Evolutionary conservation across 2,797 vertebrate species (phyloP).

Genomic region (Bufotes viridis): DNA sequence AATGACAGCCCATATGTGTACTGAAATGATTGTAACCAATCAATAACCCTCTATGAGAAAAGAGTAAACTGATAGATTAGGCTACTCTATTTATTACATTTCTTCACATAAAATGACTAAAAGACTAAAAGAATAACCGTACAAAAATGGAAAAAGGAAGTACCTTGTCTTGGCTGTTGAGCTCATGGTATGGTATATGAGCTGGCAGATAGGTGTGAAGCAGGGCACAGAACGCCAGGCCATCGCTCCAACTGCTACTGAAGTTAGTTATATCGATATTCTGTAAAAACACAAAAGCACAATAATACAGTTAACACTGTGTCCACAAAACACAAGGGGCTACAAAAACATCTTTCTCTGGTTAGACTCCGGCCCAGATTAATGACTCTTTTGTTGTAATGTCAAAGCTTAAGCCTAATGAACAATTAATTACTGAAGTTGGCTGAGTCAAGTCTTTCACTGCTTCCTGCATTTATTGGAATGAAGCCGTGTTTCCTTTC

Average conservation of each 20-base stretch:
- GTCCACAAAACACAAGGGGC: slow-evolving; percentile 13
- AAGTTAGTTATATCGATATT: slow-evolving; percentile 93
- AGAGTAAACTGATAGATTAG: neutral
- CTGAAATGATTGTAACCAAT: neutral
- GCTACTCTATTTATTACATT: neutral
- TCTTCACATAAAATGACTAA: neutral
- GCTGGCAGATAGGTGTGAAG: slow-evolving; percentile 89
- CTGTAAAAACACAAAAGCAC: slow-evolving; percentile 70
- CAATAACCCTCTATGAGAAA: neutral
- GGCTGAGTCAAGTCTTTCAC: slow-evolving; percentile 14
- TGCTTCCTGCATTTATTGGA: slow-evolving; percentile 42
- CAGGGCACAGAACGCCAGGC: slow-evolving; percentile 89
- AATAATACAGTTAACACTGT: neutral
- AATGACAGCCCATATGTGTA: neutral
- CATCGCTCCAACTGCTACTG: slow-evolving; percentile 94
- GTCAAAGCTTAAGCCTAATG: slow-evolving; percentile 45
- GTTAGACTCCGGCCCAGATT: neutral
- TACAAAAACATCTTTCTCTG: slow-evolving; percentile 3
- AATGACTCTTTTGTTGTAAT: slow-evolving; percentile 30
- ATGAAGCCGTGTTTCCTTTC: slow-evolving; percentile 26
- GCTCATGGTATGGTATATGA: slow-evolving; percentile 91
- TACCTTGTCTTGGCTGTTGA: slow-evolving; percentile 91
- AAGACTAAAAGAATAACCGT: neutral
- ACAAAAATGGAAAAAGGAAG: slow-evolving; percentile 33
- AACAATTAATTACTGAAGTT: slow-evolving; percentile 49